phyloP scores from a whole-genome alignment of 2,888 invertebrate species.

The Acrocyrtus sp. region DNA sequence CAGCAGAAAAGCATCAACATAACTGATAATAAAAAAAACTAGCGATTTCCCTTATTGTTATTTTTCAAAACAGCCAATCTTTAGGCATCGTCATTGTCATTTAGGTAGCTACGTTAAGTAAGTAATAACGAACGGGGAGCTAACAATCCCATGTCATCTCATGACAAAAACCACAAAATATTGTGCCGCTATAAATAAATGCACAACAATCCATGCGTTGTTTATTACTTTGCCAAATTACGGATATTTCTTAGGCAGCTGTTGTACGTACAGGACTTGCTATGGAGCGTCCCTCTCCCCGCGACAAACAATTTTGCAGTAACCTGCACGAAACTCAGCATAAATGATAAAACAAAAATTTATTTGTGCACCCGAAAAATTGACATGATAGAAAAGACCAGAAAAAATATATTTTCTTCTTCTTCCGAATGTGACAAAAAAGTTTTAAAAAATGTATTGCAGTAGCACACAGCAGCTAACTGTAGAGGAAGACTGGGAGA shows the following conservation, averaged over 20 bases:
- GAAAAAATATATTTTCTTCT: neutral
- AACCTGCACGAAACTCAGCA: neutral
- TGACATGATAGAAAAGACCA: neutral
- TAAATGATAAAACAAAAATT: neutral
- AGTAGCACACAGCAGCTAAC: too few species aligned
- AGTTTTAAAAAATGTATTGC: too few species aligned
- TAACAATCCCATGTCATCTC: constrained; percentile 2
- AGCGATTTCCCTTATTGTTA: constrained; percentile 15
- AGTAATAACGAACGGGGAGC: neutral
- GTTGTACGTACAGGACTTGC: too few species aligned
- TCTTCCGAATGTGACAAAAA: constrained; percentile 26
- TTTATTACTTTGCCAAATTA: constrained; percentile 29
- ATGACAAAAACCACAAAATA: constrained; percentile 40
- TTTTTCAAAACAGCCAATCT: constrained; percentile 20
- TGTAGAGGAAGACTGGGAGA: too few species aligned
- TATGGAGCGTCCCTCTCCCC: too few species aligned
- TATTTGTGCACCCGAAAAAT: neutral
- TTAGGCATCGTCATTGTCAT: constrained; percentile 17
- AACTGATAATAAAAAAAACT: too few species aligned
- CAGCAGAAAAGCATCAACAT: too few species aligned
- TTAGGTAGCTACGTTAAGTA: too few species aligned
- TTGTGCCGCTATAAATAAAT: constrained; percentile 36
- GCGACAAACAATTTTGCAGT: neutral
- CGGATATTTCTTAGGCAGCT: too few species aligned
- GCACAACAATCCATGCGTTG: constrained; percentile 37